Conservation (phyloP, 2,113 vertebrate genomes). For the Eidolon helvum region DNA sequence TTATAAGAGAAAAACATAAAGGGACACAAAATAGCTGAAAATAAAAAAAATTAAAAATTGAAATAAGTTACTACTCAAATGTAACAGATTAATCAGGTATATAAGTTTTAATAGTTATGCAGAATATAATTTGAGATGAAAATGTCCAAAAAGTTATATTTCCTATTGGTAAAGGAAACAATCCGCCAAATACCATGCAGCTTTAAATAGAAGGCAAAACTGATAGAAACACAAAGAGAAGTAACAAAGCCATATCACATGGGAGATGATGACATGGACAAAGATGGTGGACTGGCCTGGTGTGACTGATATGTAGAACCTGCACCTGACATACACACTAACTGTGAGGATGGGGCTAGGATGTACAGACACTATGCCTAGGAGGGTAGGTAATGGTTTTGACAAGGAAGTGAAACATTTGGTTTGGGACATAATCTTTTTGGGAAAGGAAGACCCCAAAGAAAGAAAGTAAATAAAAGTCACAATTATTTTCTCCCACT, state of each 20-base stretch:
- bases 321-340: fast-evolving
- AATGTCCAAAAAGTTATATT: neutral
- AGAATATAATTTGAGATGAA: neutral
- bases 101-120: neutral
- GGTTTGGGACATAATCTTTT: neutral
- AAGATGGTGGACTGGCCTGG: neutral
- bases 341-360: too few species aligned
- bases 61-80: neutral
- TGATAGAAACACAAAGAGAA: neutral
- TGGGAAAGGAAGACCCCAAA: neutral
- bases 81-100: neutral
- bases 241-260: neutral
- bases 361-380: neutral
- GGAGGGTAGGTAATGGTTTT: neutral
- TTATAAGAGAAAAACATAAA: neutral
- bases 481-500: neutral
- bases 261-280: neutral
- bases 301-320: neutral
- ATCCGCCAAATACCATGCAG: neutral
- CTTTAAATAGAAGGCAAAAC: neutral
- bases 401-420: neutral
- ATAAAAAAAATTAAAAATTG: neutral
- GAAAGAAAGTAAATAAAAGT: neutral
- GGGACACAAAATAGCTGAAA: neutral
- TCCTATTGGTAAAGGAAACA: neutral